A percentile compares a stretch with the other conserved stretches of the same genome.
These are phyloP conservation scores for Nebria salina DNA, from an alignment of 2,888 invertebrate species.

Conservation along the genomic window DNA sequence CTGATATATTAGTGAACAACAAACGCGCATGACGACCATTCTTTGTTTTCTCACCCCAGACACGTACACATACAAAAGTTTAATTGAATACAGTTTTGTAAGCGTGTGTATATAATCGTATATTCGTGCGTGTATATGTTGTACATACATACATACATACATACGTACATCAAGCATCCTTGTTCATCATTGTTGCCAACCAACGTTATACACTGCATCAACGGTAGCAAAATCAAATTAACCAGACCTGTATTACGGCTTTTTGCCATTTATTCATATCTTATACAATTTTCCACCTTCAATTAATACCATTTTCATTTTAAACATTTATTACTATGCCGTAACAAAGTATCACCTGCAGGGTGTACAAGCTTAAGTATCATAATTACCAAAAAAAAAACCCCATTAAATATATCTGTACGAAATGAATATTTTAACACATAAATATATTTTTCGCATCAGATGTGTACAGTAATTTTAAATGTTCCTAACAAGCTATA, in stretches of 20 bases:
- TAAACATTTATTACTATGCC: too few species aligned
- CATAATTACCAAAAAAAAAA: too few species aligned
- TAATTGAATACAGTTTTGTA: conserved; percentile 42
- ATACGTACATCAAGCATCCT: not conserved
- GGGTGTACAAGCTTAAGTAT: too few species aligned
- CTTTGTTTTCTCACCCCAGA: conserved; percentile 18
- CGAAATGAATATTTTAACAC: too few species aligned
- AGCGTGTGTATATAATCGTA: conserved; percentile 32
- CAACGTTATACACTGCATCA: not conserved
- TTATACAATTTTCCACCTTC: too few species aligned
- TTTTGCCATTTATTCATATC: too few species aligned
- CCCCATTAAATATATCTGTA: too few species aligned
- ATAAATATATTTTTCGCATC: too few species aligned
- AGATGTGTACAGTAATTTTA: too few species aligned
- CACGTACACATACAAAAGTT: conserved; percentile 20
- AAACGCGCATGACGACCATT: not conserved
- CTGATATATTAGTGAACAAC: not conserved
- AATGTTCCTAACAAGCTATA: too few species aligned
- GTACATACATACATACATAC: not conserved
- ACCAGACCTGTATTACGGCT: not conserved
- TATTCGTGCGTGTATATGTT: not conserved
- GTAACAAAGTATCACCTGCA: too few species aligned
- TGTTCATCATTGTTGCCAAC: conserved; percentile 33
- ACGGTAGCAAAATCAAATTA: not conserved
- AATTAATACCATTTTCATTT: too few species aligned